A percentile compares a stretch with the other conserved stretches of the same genome.
Conservation (phyloP, 2,113 vertebrate species). For the Barbus barbus region DNA sequence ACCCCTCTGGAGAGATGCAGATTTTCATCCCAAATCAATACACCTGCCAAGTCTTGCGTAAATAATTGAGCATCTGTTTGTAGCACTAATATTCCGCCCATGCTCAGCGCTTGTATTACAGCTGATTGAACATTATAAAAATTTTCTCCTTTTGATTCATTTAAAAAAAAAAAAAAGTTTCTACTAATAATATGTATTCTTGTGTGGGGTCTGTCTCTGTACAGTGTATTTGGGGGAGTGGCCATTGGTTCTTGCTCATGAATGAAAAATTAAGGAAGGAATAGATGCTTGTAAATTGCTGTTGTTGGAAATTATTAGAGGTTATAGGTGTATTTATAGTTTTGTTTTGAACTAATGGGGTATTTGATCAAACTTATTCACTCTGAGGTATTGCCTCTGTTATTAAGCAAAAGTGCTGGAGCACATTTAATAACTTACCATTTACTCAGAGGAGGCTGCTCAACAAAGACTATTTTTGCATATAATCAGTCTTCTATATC, state of each 20-base stretch:
- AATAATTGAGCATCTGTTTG: slow-evolving; percentile 45
- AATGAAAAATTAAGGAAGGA: background rate
- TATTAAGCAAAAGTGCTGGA: background rate
- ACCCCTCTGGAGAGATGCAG: slow-evolving; percentile 1
- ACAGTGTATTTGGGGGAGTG: background rate
- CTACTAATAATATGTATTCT: background rate
- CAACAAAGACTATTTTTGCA: background rate
- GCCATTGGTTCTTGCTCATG: background rate
- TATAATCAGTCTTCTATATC: background rate
- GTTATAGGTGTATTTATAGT: background rate
- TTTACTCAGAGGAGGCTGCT: background rate
- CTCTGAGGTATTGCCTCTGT: background rate
- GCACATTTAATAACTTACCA: background rate
- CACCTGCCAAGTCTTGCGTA: slow-evolving; percentile 35
- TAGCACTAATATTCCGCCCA: slow-evolving; percentile 27
- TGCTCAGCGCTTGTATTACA: background rate
- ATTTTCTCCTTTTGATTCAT: background rate
- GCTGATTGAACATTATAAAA: background rate
- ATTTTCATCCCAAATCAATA: slow-evolving; percentile 43
- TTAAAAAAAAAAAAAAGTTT: background rate
- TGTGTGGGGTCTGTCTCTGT: background rate
- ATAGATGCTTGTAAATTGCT: background rate
- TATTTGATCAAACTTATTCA: background rate
- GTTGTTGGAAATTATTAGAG: background rate
- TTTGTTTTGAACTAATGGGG: background rate